These are phyloP conservation scores for Cantharis nigra DNA, from an alignment of 2,888 invertebrate species.

Conservation along the genomic window DNA sequence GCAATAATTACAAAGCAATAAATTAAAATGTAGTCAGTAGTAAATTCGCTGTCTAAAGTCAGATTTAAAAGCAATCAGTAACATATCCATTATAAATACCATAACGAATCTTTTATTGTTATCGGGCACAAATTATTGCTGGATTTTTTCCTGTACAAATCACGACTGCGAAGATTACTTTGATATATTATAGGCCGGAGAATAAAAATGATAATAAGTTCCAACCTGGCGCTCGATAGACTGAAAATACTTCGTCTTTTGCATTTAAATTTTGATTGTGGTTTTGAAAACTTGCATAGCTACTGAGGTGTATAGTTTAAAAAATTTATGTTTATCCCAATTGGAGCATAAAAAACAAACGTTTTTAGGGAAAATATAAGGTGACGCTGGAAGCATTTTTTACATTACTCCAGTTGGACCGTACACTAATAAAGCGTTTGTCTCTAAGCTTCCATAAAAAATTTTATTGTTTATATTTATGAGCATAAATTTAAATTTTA, in stretches of 20 bases:
- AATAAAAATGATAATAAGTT: background rate
- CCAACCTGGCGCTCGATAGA: background rate
- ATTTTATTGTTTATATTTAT: background rate
- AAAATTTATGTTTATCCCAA: background rate
- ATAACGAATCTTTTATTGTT: background rate
- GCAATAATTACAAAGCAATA: background rate
- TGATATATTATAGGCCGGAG: background rate
- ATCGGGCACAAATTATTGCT: background rate
- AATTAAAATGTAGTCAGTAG: background rate
- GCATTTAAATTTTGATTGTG: background rate
- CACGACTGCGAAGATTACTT: background rate
- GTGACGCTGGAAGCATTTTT: background rate
- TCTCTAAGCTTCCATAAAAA: background rate
- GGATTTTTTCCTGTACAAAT: background rate
- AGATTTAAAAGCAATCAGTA: background rate
- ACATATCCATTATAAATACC: background rate
- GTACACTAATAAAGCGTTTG: background rate
- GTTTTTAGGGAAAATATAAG: background rate
- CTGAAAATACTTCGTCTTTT: background rate
- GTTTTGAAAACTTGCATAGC: background rate
- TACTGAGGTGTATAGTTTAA: background rate
- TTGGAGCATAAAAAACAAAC: background rate
- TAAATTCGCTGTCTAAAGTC: background rate
- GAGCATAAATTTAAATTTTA: background rate
- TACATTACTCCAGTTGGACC: background rate